Percentiles rank a stretch among this genome's conserved stretches.
phyloP scores from a whole-genome alignment of 2,113 vertebrate species.

The Notothenia coriiceps region DNA sequence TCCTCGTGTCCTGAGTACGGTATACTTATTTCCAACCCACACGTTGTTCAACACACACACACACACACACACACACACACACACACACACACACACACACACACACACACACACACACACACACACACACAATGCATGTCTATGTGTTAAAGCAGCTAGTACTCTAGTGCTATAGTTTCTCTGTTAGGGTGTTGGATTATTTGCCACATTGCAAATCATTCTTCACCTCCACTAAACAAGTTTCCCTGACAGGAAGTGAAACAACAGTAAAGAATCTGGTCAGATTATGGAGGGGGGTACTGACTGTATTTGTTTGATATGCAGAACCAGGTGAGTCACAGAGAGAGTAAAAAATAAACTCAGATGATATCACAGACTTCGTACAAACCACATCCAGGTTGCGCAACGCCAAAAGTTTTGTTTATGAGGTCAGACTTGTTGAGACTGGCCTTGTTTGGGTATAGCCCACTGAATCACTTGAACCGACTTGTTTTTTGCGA shows the following conservation, averaged over 20 bases:
- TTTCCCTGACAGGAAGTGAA: slow-evolving; percentile 59
- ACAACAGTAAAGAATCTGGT: slow-evolving; percentile 31
- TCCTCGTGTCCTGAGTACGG: slow-evolving; percentile 26
- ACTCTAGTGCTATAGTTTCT: neutral
- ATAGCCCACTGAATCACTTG: slow-evolving; percentile 10
- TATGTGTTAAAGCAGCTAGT: neutral
- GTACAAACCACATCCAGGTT: slow-evolving; percentile 31
- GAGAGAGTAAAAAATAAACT: slow-evolving; percentile 27
- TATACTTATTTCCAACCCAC: slow-evolving; percentile 20
- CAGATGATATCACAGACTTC: slow-evolving; percentile 18
- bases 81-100: neutral
- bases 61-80: too few relatives aligned
- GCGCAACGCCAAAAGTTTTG: slow-evolving; percentile 10
- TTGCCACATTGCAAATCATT: slow-evolving; percentile 30
- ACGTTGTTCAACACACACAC: slow-evolving; percentile 14
- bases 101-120: neutral
- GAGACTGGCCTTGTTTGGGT: slow-evolving; percentile 20
- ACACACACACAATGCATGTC: neutral
- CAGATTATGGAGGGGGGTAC: neutral
- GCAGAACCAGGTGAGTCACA: slow-evolving; percentile 43
- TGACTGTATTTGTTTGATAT: slow-evolving; percentile 23
- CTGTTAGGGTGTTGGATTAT: neutral
- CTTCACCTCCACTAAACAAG: neutral
- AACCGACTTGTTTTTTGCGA: neutral
- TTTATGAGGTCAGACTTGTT: slow-evolving; percentile 21